phyloP scores from a whole-genome alignment of 2,888 invertebrate genomes.

The Fragum sueziense region DNA sequence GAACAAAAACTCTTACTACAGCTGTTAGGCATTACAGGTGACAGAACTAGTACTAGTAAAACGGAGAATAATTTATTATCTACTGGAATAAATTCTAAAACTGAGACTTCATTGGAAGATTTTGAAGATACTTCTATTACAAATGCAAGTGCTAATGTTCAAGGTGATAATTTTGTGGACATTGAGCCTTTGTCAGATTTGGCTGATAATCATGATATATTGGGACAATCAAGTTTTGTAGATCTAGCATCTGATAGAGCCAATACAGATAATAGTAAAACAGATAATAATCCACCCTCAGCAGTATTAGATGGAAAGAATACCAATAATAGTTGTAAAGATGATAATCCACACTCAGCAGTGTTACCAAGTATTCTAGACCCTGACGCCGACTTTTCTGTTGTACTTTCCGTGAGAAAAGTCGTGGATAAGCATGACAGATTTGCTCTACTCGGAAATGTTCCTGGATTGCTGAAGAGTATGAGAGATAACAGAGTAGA shows the following conservation, averaged over 20 bases:
- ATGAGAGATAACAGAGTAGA: conserved; percentile 88
- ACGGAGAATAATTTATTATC: background rate
- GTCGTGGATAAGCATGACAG: conserved; percentile 62
- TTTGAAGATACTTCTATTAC: background rate
- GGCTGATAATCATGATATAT: background rate
- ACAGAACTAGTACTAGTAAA: background rate
- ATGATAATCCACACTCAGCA: background rate
- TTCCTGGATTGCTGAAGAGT: conserved; percentile 88
- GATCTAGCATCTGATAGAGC: no score
- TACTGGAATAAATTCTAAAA: background rate
- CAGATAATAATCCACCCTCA: background rate
- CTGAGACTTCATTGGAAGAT: background rate
- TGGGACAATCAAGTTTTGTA: background rate
- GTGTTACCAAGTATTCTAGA: conserved; percentile 62
- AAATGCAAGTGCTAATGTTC: background rate
- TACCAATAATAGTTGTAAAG: background rate
- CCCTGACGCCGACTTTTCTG: conserved; percentile 36
- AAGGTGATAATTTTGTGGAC: background rate
- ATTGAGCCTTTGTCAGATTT: background rate
- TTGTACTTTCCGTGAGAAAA: conserved; percentile 30
- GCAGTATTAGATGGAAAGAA: background rate
- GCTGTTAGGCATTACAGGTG: conserved; percentile 19
- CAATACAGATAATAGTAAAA: no score
- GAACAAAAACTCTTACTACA: conserved; percentile 75
- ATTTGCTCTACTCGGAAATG: conserved; percentile 89